These are phyloP conservation scores for Pseudorasbora parva DNA, from an alignment of 2,113 vertebrate species.

Conservation along the genomic window DNA sequence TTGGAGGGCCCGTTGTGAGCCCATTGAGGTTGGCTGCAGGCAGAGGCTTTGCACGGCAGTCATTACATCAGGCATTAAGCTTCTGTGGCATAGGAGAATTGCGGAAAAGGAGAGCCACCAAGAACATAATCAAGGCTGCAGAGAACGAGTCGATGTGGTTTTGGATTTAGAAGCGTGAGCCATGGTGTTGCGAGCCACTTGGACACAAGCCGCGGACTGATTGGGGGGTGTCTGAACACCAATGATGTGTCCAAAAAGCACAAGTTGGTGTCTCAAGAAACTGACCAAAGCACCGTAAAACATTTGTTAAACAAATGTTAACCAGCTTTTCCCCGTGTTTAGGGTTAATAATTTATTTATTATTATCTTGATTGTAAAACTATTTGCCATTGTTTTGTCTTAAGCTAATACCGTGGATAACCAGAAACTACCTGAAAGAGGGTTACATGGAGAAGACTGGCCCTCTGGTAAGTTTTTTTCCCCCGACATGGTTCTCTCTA, in stretches of 20 bases:
- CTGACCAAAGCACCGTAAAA: neutral
- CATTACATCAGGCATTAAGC: neutral
- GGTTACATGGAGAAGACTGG: conserved; percentile 98
- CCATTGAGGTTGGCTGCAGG: neutral
- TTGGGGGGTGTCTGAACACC: too few relatives aligned
- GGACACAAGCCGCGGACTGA: too few relatives aligned
- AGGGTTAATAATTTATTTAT: neutral
- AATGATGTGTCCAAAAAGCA: too few relatives aligned
- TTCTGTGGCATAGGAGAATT: neutral
- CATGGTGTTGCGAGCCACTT: neutral
- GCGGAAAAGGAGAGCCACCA: neutral
- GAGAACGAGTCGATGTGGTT: neutral
- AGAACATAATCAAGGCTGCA: neutral
- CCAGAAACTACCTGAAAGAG: conserved; percentile 83
- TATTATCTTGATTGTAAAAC: conserved; percentile 15
- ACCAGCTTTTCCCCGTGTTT: too few relatives aligned
- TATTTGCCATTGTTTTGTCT: conserved; percentile 33
- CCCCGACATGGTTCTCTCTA: neutral
- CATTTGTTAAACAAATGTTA: neutral
- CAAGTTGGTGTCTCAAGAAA: too few relatives aligned
- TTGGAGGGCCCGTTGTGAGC: too few relatives aligned
- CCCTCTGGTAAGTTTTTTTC: conserved; percentile 80
- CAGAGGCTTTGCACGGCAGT: neutral
- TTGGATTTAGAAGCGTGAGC: neutral
- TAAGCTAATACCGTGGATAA: conserved; percentile 86